Base-by-base conservation (phyloP, 2,797 vertebrate species). In the Bradypodion ventrale region DNA sequence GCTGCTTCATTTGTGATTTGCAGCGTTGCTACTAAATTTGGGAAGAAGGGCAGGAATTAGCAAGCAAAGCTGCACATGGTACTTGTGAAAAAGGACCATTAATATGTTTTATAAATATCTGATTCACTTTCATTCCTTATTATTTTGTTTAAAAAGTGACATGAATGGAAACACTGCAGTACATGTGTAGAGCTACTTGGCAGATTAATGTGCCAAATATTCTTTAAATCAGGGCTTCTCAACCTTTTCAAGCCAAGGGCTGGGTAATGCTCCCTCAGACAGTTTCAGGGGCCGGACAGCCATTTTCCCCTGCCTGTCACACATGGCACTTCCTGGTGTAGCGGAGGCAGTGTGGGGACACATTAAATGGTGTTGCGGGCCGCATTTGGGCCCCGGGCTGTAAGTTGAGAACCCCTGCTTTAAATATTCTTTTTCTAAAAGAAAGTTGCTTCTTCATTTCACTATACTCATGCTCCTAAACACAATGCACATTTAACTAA, bases 1-100 rank as follows among this genome's bases (percentile, higher is more conserved):
- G 59, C 82, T 32, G 66, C 88, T 91, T 42, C 37, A 21, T 76
- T 87, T 87, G 87, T 82, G 80, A 87, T 59, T 87, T 62, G 65
- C 9, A 75, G 60, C 69, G 80, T 21, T 1, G 62, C 72, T 86
- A 49, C 86, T 63, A 10, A 29, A 75, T 69, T 0, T 1, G 69
- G 69, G 75, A 23, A 40, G 37, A 63, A 35, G 83, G 69, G 75
- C 75, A 56, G 62, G 75, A 86, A 82, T 74, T n/a, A 5, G 69
- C 59, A 78, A 83, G 60, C 75, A 86, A 56, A 83, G 44, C 68
- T 56, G 46, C 44, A 74, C 35, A 66, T 83, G 76, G 56, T 56
- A 35, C 42, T 65, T 66, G 59, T 80, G 80, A 75, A 68, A 70
- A 80, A 80, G 80, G 37, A 32, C 29, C 68, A 86, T 78, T 78